Evolutionary conservation across 2,888 invertebrate species (phyloP), one percentile per base, ranked within the genome.

Genomic region (Andrena camellia): DNA sequence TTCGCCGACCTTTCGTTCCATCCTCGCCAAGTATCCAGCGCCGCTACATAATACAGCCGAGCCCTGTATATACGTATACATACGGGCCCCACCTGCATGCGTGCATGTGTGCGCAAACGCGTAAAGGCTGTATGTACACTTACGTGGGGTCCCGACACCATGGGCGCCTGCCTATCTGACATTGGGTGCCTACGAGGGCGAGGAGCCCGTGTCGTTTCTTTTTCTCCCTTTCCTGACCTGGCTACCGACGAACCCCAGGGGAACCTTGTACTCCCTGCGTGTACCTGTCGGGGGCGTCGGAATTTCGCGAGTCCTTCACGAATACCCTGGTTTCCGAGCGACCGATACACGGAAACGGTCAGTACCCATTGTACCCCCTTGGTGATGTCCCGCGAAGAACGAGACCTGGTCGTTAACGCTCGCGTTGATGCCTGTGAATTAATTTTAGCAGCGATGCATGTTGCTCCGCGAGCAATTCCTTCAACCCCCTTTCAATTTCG

Each of bases 81-180:
- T 57, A 66, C 74, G 59, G 50, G 26, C 52, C 52, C 13, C 66
- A 75, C 68, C 64, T 57, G 77, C 52, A 8, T 67, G 62, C 31
- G 75, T 63, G 31, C 54, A 17, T 26, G 52, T 68, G 67, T 59
- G 31, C 20, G 17, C 42, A n/a, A 31, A 54, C 42, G 73, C 66
- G 57, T 20, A 35, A 69, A 72, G 42, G 29, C 29, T 42, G 81
- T 81, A 83, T 74, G 67, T 88, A 86, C 85, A 81, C 85, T 85
- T 86, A 85, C 72, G 81, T 85, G 88, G 81, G 77, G 68, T 84
- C 81, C 70, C 89, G 86, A 90, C 89, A 89, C 90, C 85, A 89
- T 71, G 84, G 86, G 86, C 79, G 89, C 84, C 87, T 88, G 81
- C 86, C 89, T 87, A 89, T 87, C 89, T 86, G 89, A 88, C 89